phyloP scores from a whole-genome alignment of 2,888 invertebrate genomes.

The Sarcophaga caerulescens region DNA sequence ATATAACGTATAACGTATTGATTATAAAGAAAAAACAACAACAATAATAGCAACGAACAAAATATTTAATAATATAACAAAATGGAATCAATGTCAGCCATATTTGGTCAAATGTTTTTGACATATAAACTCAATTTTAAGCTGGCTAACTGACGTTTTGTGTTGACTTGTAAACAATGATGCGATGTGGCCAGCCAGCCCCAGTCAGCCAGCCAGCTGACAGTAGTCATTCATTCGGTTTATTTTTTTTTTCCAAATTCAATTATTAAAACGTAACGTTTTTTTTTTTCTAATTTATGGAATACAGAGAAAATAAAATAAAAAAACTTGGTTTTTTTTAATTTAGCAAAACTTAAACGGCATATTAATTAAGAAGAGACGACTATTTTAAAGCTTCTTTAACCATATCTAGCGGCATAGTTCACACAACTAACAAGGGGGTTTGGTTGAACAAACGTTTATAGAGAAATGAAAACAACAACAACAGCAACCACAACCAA shows the following conservation, averaged over 20 bases:
- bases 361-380: slow-evolving; percentile 54
- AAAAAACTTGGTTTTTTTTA: neutral
- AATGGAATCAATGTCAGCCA: slow-evolving; percentile 64
- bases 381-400: slow-evolving; percentile 35
- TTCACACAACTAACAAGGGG: slow-evolving; percentile 42
- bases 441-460: too few relatives aligned
- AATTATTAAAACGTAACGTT: too few relatives aligned
- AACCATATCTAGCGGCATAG: slow-evolving; percentile 42
- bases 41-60: too few relatives aligned
- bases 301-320: neutral
- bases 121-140: slow-evolving; percentile 66
- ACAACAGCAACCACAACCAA: slow-evolving; percentile 1
- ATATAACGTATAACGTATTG: neutral
- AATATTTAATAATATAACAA: too few relatives aligned
- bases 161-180: neutral
- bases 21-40: slow-evolving; percentile 18
- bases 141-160: slow-evolving; percentile 15
- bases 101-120: slow-evolving; percentile 66
- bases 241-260: neutral
- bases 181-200: neutral
- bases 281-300: slow-evolving; percentile 1
- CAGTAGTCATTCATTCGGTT: neutral
- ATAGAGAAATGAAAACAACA: neutral
- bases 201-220: too few relatives aligned
- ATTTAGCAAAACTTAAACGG: slow-evolving; percentile 31